Base-by-base conservation (phyloP, 2,797 vertebrate genomes). In the Adelosebastes latens region DNA sequence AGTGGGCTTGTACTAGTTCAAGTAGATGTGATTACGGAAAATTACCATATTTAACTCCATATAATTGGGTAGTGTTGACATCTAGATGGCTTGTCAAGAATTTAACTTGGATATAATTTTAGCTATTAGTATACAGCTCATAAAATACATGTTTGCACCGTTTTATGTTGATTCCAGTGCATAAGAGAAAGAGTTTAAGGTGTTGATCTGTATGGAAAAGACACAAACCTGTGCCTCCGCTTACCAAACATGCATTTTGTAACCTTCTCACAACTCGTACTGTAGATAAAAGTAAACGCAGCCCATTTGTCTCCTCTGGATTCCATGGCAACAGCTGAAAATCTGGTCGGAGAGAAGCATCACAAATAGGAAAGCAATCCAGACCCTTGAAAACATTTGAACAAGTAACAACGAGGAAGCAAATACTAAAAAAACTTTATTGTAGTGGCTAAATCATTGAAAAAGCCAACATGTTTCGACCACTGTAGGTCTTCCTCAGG, bases 321-420 rank as follows among this genome's bases (percentile, higher is more conserved):
- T 82, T 87, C 92, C 91, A 92, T 91, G 90, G 90, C 87, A 91
- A 91, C 90, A 75, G 88, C 86, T 85, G 79, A 82, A 79, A 86
- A 87, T 83, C 63, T 88, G 84, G 73, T 86, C 79, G 36, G 74
- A 87, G 59, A 81, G 77, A 80, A 81, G 78, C 69, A 67, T 84
- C 83, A 66, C 24, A 25, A 64, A 25, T 36, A 64, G 62, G 3
- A 25, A 64, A 34, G 34, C 8, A 42, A 39, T 18, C 36, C 34
- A 64, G 34, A 22, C 34, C 22, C 61, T 36, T 7, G n/a, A 22
- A 62, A 22, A 34, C 6, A 20, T 2, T 18, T 20, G 16, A 49
- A 32, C 60, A 6, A 62, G 20, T 11, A 31, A 64, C 34, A 25
- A 39, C 5, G 22, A 25, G 22, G 13, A 25, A 25, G 16, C 8